These are phyloP conservation scores for Eunapius fragilis DNA, from an alignment of 37 sponge, comb jelly and placozoan species.

Conservation along the genomic window DNA sequence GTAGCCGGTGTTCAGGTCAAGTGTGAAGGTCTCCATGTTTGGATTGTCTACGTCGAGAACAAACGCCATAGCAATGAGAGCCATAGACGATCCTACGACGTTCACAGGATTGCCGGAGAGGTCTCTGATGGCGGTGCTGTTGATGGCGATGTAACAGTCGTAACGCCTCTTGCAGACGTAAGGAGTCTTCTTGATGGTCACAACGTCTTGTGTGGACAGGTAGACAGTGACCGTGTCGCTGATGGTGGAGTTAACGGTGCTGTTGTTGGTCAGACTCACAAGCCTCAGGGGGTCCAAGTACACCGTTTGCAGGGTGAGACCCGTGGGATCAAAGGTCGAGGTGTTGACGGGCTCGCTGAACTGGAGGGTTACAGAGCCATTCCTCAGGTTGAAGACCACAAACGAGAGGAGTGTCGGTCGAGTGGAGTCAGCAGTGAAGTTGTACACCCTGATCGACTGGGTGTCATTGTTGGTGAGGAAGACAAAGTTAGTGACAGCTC, in stretches of 20 bases:
- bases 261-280: slow-evolving; percentile 48
- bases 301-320: slow-evolving; percentile 65
- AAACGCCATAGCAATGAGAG: slow-evolving; percentile 52
- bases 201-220: slow-evolving; percentile 47
- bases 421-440: slow-evolving; percentile 47
- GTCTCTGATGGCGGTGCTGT: slow-evolving; percentile 44
- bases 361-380: slow-evolving; percentile 55
- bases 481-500: slow-evolving; percentile 41
- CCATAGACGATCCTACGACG: slow-evolving; percentile 4
- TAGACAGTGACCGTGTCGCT: slow-evolving; percentile 39
- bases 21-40: slow-evolving; percentile 51
- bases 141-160: slow-evolving; percentile 70
- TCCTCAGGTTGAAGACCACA: slow-evolving; percentile 60
- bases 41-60: slow-evolving; percentile 63
- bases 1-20: slow-evolving; percentile 76
- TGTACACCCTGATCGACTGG: slow-evolving; percentile 18
- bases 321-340: slow-evolving; percentile 47
- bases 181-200: slow-evolving; percentile 46
- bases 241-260: slow-evolving; percentile 30
- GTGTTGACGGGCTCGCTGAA: slow-evolving; percentile 82
- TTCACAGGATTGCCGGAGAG: slow-evolving; percentile 36
- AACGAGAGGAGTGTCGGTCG: slow-evolving; percentile 59
- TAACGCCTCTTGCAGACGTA: slow-evolving; percentile 76
- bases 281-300: slow-evolving; percentile 35
- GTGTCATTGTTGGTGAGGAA: slow-evolving; percentile 16